Evolutionary conservation across 2,113 vertebrate genomes (phyloP).

Genomic region (Trachemys scripta): DNA sequence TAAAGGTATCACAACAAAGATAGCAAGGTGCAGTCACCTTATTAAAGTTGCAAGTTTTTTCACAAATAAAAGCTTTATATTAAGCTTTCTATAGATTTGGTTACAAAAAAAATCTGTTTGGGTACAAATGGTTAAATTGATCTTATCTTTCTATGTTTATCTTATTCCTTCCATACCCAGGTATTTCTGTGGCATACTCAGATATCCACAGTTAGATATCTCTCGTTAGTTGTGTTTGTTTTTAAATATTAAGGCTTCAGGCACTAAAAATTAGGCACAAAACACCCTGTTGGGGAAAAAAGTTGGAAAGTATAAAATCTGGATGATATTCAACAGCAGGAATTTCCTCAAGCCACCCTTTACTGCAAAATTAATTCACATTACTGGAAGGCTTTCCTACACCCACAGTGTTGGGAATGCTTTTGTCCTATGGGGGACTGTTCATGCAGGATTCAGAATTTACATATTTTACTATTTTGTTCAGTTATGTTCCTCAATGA

Average conservation of each 20-base stretch:
- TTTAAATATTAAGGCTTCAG: slow-evolving; percentile 73
- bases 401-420: slow-evolving; percentile 66
- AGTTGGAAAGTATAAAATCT: slow-evolving; percentile 66
- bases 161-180: slow-evolving; percentile 19
- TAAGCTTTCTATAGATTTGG: not conserved
- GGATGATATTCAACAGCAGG: slow-evolving; percentile 66
- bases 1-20: slow-evolving; percentile 5
- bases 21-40: not conserved
- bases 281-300: slow-evolving; percentile 45
- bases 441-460: slow-evolving; percentile 75
- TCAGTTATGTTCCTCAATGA: slow-evolving; percentile 83
- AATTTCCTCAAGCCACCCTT: slow-evolving; percentile 73
- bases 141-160: not conserved
- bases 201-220: slow-evolving; percentile 30
- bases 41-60: not conserved
- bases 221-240: slow-evolving; percentile 28
- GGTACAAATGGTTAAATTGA: not conserved
- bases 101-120: not conserved
- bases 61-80: not conserved
- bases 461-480: slow-evolving; percentile 82
- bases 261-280: slow-evolving; percentile 62
- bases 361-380: slow-evolving; percentile 75
- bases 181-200: slow-evolving; percentile 23
- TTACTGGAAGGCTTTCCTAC: slow-evolving; percentile 69
- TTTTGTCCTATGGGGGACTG: slow-evolving; percentile 76